Conservation (phyloP, 2,113 vertebrate genomes). For the Protobothrops flavoviridis region DNA sequence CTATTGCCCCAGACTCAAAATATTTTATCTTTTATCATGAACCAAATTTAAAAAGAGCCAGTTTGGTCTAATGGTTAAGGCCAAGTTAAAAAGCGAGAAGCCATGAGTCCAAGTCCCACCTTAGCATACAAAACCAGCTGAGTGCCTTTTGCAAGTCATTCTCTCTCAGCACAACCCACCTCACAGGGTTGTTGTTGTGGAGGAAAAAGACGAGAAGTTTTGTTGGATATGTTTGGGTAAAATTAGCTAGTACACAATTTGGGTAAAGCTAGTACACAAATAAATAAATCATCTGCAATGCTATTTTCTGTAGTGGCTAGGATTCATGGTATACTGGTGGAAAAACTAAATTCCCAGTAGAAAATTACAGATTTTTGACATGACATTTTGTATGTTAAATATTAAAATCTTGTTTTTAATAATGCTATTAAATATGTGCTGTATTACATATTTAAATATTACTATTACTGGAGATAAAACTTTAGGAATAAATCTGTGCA, state of each 20-base stretch:
- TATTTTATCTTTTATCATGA: background rate
- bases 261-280: background rate
- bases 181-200: background rate
- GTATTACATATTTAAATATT: background rate
- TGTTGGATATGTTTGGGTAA: background rate
- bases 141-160: background rate
- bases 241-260: background rate
- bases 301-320: background rate
- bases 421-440: background rate
- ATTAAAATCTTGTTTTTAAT: background rate
- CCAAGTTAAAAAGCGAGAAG: background rate
- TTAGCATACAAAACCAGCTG: background rate
- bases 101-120: background rate
- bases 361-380: background rate
- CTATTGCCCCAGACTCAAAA: background rate
- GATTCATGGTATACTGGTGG: background rate
- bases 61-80: background rate
- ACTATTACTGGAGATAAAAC: background rate
- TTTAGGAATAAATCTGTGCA: background rate
- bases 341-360: background rate
- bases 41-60: background rate
- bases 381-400: background rate
- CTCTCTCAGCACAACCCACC: background rate
- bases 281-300: background rate
- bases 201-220: too few species aligned